Percentiles rank a stretch among this genome's conserved stretches.
Conservation (phyloP, 2,888 invertebrate species). For the Pollenia amentaria region DNA sequence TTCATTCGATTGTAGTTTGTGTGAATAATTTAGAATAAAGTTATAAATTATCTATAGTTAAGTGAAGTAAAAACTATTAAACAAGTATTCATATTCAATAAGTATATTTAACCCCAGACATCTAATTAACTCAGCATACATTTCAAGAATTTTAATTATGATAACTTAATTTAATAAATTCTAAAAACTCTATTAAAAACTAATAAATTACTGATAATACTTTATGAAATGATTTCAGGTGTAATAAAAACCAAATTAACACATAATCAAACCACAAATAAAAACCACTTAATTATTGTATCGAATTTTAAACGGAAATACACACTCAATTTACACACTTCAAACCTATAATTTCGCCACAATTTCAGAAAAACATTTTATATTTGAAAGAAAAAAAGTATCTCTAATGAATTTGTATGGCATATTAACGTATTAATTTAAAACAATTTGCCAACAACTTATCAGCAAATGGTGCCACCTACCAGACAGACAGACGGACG, state of each 20-base stretch:
- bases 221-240: neutral
- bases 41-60: too few species aligned
- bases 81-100: too few species aligned
- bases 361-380: conserved; percentile 32
- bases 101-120: too few species aligned
- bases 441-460: conserved; percentile 68
- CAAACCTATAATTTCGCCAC: conserved; percentile 52
- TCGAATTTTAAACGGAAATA: conserved; percentile 35
- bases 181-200: conserved; percentile 8
- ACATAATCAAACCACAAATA: conserved; percentile 39
- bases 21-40: too few species aligned
- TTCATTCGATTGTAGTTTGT: too few species aligned
- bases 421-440: conserved; percentile 68
- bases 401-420: conserved; percentile 73
- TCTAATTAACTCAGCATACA: too few species aligned
- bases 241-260: conserved; percentile 23
- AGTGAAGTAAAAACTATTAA: too few species aligned
- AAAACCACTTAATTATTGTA: conserved; percentile 49
- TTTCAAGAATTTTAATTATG: neutral
- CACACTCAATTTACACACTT: neutral
- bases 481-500: conserved; percentile 3
- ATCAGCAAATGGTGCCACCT: conserved; percentile 58
- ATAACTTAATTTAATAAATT: conserved; percentile 17
- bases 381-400: conserved; percentile 42
- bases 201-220: neutral